A percentile compares a stretch with the other conserved stretches of the same genome.
Conservation (phyloP, 1,140 invertebrate species). For the Apis cerana region DNA sequence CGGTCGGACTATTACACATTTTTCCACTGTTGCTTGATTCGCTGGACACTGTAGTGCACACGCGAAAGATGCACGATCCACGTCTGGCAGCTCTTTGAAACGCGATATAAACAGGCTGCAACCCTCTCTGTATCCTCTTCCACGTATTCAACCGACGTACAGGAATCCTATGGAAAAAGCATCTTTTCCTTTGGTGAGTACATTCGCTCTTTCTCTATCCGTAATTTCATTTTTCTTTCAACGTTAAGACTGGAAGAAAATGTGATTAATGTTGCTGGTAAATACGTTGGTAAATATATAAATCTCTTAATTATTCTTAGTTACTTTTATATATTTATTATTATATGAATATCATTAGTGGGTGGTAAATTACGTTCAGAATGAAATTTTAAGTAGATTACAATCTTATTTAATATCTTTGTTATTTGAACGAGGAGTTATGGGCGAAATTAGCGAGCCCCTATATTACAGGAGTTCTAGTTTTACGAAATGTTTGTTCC, state of each 20-base stretch:
- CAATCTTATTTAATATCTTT: no score
- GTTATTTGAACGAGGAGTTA: no score
- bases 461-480: no score
- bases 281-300: no score
- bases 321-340: no score
- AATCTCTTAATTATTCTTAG: no score
- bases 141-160: slow-evolving; percentile 42
- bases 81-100: slow-evolving; percentile 40
- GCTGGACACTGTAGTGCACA: neutral
- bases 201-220: neutral
- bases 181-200: neutral
- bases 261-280: neutral
- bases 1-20: slow-evolving; percentile 30
- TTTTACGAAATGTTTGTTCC: no score
- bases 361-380: no score
- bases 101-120: slow-evolving; percentile 50
- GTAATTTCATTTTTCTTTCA: neutral
- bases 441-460: no score
- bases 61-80: slow-evolving; percentile 24
- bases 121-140: slow-evolving; percentile 3
- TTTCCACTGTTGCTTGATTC: slow-evolving; percentile 42
- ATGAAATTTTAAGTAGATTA: no score
- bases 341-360: no score
- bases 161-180: slow-evolving; percentile 5
- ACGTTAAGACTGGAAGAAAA: no score